These are phyloP conservation scores for Oreochromis spilurus DNA, from an alignment of 2,113 vertebrate species.

Conservation along the genomic window DNA sequence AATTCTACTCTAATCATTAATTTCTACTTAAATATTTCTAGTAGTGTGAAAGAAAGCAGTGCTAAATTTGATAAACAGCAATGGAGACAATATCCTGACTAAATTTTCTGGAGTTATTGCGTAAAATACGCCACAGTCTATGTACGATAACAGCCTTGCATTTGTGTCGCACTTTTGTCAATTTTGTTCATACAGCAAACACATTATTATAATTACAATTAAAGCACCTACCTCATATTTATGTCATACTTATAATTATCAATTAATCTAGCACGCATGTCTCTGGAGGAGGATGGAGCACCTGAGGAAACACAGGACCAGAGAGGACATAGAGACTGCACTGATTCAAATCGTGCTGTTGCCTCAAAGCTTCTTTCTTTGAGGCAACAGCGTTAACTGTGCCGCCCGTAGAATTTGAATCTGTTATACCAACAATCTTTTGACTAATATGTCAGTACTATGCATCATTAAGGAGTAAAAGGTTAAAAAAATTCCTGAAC, in stretches of 20 bases:
- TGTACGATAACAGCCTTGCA: neutral
- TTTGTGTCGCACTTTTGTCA: neutral
- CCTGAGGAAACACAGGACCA: neutral
- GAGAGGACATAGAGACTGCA: neutral
- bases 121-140: neutral
- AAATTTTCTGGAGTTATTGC: neutral
- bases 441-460: neutral
- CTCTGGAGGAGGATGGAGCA: neutral
- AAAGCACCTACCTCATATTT: fast-evolving
- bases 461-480: neutral
- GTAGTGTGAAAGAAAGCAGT: neutral
- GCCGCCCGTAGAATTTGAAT: neutral
- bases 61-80: neutral
- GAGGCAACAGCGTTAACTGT: neutral
- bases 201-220: neutral
- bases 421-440: neutral
- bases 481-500: neutral
- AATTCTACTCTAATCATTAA: neutral
- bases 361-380: neutral
- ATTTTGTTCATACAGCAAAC: neutral
- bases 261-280: neutral
- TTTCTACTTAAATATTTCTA: neutral
- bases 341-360: neutral
- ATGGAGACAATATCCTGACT: neutral
- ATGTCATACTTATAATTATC: neutral